phyloP scores from a whole-genome alignment of 2,797 vertebrate species.

The Pseudocheirus occidentalis region DNA sequence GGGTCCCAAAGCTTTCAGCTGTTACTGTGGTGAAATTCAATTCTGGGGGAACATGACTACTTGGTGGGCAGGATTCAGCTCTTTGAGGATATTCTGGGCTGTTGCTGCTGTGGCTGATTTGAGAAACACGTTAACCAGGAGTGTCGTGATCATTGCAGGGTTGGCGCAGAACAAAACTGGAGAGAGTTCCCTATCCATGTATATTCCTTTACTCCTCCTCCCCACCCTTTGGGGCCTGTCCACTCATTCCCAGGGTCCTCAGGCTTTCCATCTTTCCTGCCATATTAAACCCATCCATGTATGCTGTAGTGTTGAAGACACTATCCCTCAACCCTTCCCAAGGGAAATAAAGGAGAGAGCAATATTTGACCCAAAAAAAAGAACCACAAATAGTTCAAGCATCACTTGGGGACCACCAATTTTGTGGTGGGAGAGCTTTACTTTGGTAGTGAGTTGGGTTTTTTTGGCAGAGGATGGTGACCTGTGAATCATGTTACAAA shows the following conservation, averaged over 20 bases:
- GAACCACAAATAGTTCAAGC: neutral
- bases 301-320: neutral
- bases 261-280: neutral
- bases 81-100: too few relatives aligned
- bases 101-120: neutral
- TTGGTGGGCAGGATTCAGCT: neutral
- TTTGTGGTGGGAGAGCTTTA: neutral
- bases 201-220: neutral
- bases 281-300: neutral
- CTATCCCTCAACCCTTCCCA: neutral
- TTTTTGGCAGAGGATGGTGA: neutral
- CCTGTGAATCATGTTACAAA: neutral
- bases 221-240: neutral
- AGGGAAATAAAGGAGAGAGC: neutral
- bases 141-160: accelerated
- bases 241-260: neutral
- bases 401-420: neutral
- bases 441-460: neutral
- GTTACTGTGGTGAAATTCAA: neutral
- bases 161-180: neutral
- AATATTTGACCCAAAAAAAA: neutral
- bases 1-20: neutral
- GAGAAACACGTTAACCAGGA: neutral
- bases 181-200: neutral
- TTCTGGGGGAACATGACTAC: neutral